Percentiles rank a stretch among this genome's conserved stretches.
Evolutionary conservation across 2,113 vertebrate genomes (phyloP).

Genomic region (Puntigrus tetrazona): DNA sequence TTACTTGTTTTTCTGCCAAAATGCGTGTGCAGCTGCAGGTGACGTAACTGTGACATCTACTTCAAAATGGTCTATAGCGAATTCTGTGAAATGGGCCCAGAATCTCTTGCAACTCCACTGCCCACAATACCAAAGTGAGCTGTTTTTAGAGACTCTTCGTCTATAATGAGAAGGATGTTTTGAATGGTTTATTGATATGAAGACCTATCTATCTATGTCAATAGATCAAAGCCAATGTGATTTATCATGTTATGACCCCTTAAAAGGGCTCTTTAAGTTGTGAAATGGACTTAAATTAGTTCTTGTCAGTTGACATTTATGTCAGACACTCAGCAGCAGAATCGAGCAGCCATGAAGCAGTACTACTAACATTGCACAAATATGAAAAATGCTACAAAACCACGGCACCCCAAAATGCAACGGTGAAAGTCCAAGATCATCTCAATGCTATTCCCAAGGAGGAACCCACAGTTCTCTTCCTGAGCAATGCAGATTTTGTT

Average conservation of each 20-base stretch:
- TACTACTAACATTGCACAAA: neutral
- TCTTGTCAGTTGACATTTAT: no score
- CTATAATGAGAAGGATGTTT: neutral
- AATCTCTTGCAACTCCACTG: no score
- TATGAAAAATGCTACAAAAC: neutral
- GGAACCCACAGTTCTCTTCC: constrained; percentile 22
- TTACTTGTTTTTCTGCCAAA: no score
- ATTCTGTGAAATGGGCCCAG: no score
- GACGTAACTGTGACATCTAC: no score
- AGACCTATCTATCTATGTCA: neutral
- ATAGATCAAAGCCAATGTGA: neutral
- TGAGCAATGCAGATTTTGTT: constrained; percentile 46
- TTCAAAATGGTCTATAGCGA: no score
- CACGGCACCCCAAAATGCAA: neutral
- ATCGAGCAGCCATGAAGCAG: neutral
- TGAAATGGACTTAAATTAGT: neutral
- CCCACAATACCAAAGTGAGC: no score
- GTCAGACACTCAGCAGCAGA: neutral
- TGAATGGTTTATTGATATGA: neutral
- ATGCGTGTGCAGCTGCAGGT: no score
- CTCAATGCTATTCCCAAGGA: constrained; percentile 12
- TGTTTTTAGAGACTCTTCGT: no score
- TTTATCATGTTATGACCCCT: neutral
- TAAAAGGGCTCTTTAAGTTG: neutral
- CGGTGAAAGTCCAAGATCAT: constrained; percentile 2